phyloP scores from a whole-genome alignment of 2,888 invertebrate genomes.

The Sphinx pinastri region DNA sequence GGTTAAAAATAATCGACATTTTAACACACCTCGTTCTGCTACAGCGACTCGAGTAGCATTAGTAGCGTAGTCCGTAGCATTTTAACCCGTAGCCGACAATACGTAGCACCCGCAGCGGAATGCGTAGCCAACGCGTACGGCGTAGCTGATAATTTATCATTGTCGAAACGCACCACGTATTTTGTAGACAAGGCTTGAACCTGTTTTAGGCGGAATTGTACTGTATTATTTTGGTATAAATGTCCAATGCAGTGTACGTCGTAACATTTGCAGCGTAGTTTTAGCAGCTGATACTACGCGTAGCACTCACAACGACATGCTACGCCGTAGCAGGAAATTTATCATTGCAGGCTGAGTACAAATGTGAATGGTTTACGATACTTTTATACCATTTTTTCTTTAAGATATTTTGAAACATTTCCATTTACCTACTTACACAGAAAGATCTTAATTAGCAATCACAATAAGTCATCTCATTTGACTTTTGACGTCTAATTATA shows the following conservation, averaged over 20 bases:
- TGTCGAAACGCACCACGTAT: not conserved
- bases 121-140: slow-evolving; percentile 28
- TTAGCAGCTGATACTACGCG: slow-evolving; percentile 9
- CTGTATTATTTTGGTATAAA: not conserved
- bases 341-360: too few relatives aligned
- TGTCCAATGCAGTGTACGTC: not conserved
- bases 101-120: slow-evolving; percentile 36
- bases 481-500: too few relatives aligned
- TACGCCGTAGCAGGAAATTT: not conserved
- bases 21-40: not conserved
- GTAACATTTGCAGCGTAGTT: slow-evolving; percentile 1
- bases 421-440: too few relatives aligned
- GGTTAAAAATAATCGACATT: not conserved
- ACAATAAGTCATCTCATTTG: too few relatives aligned
- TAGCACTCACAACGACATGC: not conserved
- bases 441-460: too few relatives aligned
- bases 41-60: not conserved
- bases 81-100: not conserved
- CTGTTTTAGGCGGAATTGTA: not conserved
- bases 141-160: slow-evolving; percentile 19
- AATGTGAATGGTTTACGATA: not conserved
- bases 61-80: slow-evolving; percentile 3
- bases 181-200: not conserved
- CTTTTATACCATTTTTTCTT: too few relatives aligned
- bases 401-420: too few relatives aligned